Percentiles rank a stretch among this genome's conserved stretches.
Conservation (phyloP, 2,113 vertebrate species). For the Puffinus mauretanicus region DNA sequence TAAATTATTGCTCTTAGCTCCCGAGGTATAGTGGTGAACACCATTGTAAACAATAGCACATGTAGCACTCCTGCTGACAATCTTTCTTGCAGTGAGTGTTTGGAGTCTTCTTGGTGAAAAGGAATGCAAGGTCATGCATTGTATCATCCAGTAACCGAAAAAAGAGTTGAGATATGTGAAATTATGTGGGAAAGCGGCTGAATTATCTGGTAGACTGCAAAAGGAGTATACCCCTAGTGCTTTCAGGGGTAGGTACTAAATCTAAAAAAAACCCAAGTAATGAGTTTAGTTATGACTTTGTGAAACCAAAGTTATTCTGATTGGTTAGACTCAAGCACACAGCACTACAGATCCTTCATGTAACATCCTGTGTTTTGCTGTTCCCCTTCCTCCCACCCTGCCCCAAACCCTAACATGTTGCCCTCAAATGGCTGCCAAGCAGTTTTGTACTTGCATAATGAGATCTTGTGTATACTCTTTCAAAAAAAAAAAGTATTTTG, state of each 20-base stretch:
- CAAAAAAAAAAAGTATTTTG: neutral
- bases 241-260: neutral
- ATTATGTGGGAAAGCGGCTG: neutral
- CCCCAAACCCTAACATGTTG: neutral
- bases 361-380: neutral
- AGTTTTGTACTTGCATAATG: neutral
- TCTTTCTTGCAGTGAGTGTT: neutral
- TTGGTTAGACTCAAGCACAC: neutral
- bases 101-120: neutral
- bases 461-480: neutral
- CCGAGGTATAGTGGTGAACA: neutral
- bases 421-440: neutral
- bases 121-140: rapidly evolving
- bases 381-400: neutral
- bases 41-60: neutral
- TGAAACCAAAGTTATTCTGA: neutral
- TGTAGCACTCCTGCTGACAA: neutral
- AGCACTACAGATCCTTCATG: neutral
- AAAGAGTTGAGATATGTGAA: neutral
- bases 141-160: neutral
- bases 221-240: neutral
- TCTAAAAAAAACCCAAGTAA: neutral
- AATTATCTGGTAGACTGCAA: neutral
- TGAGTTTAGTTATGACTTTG: neutral
- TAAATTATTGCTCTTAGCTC: neutral